These are phyloP conservation scores for Sycophaga agraensis DNA, from an alignment of 1,140 invertebrate species.

Conservation along the genomic window DNA sequence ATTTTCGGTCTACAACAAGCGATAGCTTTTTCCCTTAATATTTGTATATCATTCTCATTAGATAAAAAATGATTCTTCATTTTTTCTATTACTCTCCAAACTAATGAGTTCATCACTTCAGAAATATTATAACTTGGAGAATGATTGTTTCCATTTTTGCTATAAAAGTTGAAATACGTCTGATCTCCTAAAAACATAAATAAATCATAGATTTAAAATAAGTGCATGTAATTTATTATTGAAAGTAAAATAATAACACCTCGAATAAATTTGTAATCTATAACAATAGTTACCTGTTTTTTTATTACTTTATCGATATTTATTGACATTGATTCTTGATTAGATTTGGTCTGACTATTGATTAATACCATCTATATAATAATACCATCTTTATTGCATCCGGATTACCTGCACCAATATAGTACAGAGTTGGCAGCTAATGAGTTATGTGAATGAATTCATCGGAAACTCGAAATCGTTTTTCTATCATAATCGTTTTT, in stretches of 20 bases:
- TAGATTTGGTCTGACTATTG: conserved; percentile 49
- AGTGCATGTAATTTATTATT: neutral
- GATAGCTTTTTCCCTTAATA: neutral
- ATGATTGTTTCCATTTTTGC: neutral
- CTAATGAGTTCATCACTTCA: neutral
- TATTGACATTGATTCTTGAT: conserved; percentile 35
- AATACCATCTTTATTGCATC: conserved; percentile 37
- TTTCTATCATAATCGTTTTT: too few relatives aligned
- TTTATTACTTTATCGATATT: conserved; percentile 43
- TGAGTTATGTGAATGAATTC: conserved; percentile 72
- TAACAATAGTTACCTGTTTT: conserved; percentile 35
- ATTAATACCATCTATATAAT: conserved; percentile 41
- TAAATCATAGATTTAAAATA: too few relatives aligned
- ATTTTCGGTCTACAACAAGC: neutral
- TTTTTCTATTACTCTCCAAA: neutral
- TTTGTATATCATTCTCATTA: neutral
- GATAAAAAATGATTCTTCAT: neutral
- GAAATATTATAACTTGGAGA: conserved; percentile 1
- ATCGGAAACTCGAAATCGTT: conserved; percentile 57
- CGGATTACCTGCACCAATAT: conserved; percentile 58
- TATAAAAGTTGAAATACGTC: neutral
- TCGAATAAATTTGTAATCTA: conserved; percentile 43
- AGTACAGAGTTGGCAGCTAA: conserved; percentile 71
- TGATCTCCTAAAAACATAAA: too few relatives aligned
- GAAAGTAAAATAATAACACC: neutral